These are phyloP conservation scores for Synergus itoensis DNA, from an alignment of 2,888 invertebrate species.

Conservation along the genomic window DNA sequence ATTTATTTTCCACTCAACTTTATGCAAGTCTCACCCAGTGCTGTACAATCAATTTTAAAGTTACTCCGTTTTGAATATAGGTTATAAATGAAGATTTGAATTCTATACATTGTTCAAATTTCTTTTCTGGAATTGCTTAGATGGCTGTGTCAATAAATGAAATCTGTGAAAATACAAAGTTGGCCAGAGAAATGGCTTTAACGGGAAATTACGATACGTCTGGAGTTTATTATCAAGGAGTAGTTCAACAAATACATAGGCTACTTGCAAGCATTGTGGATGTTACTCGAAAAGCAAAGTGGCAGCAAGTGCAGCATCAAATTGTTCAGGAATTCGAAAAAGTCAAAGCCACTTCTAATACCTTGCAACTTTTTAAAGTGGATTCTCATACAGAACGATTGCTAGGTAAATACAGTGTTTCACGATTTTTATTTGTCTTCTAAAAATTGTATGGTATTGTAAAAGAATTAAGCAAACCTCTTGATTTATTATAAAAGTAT, in stretches of 20 bases:
- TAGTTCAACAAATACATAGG: constrained; percentile 93
- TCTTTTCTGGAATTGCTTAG: neutral
- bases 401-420: constrained; percentile 65
- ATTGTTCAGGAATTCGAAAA: constrained; percentile 94
- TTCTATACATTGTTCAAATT: neutral
- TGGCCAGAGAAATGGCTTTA: constrained; percentile 96
- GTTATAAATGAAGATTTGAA: neutral
- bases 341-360: constrained; percentile 89
- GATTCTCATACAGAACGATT: constrained; percentile 81
- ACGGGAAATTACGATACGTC: constrained; percentile 98
- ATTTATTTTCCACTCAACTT: neutral
- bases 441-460: constrained; percentile 6
- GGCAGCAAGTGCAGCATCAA: constrained; percentile 95
- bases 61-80: neutral
- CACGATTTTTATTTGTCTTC: constrained; percentile 3
- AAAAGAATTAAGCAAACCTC: no score
- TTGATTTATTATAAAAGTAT: constrained; percentile 6
- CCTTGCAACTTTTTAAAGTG: constrained; percentile 87
- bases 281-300: constrained; percentile 90
- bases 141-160: constrained; percentile 95
- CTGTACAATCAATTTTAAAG: neutral
- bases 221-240: constrained; percentile 95
- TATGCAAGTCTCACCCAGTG: neutral
- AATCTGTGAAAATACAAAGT: constrained; percentile 96
- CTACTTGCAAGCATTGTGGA: constrained; percentile 89